phyloP scores from a whole-genome alignment of 2,797 vertebrate genomes.

The Semotilus atromaculatus region DNA sequence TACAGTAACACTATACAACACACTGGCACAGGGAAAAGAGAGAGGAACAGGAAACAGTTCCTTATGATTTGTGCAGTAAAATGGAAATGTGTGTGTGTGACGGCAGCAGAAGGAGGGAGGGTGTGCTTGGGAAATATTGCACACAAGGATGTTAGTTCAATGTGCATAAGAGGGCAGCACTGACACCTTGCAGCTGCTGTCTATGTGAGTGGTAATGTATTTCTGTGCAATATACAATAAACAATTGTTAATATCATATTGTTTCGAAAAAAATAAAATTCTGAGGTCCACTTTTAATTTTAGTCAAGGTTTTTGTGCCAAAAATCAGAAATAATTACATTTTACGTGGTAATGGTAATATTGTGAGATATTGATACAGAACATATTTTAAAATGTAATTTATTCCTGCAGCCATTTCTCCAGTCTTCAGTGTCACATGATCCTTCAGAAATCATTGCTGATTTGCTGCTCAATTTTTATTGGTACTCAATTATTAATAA shows the following conservation, averaged over 20 bases:
- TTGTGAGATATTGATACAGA: no score
- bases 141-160: conserved; percentile 57
- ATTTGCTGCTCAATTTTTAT: background rate
- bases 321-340: background rate
- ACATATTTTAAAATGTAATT: no score
- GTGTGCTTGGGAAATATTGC: conserved; percentile 58
- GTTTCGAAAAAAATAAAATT: no score
- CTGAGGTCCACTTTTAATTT: conserved; percentile 12
- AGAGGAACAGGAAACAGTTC: conserved; percentile 72
- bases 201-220: conserved; percentile 32
- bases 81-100: conserved; percentile 34
- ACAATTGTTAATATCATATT: background rate
- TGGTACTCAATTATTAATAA: background rate
- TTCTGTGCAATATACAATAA: background rate
- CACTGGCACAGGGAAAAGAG: conserved; percentile 61
- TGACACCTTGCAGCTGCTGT: conserved; percentile 72
- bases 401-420: no score
- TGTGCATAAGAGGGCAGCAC: conserved; percentile 65
- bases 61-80: conserved; percentile 61
- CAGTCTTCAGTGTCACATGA: no score
- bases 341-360: no score
- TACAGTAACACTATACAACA: conserved; percentile 43
- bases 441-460: no score
- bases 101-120: background rate
- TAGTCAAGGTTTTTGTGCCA: background rate